Conservation (phyloP, 1,140 invertebrate genomes). For the Drosophila rufa region DNA sequence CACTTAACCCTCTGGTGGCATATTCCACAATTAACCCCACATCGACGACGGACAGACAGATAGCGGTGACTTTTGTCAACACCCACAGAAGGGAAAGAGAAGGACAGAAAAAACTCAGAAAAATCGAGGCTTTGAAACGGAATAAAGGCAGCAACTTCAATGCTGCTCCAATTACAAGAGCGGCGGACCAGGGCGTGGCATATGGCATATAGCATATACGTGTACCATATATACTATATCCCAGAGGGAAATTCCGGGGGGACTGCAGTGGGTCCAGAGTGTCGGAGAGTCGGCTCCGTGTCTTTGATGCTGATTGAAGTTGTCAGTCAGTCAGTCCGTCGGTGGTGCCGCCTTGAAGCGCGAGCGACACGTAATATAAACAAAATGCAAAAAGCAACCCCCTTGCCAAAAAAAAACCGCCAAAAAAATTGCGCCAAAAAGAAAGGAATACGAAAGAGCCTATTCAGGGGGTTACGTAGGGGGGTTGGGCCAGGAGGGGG, state of each 20-base stretch:
- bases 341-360: slow-evolving; percentile 55
- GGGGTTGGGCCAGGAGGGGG: neutral
- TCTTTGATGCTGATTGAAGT: slow-evolving; percentile 81
- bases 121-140: slow-evolving; percentile 31
- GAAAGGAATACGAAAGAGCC: slow-evolving; percentile 55
- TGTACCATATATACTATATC: slow-evolving; percentile 20
- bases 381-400: slow-evolving; percentile 71
- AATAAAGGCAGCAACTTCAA: slow-evolving; percentile 44
- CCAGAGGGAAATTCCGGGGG: neutral
- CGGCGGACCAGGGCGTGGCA: slow-evolving; percentile 67
- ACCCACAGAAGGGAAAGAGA: slow-evolving; percentile 48
- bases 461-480: slow-evolving; percentile 15
- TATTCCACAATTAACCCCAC: slow-evolving; percentile 42
- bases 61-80: slow-evolving; percentile 67
- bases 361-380: slow-evolving; percentile 76
- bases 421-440: slow-evolving; percentile 53
- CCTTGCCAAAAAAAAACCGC: slow-evolving; percentile 27
- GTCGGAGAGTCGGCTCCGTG: slow-evolving; percentile 57
- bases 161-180: slow-evolving; percentile 73
- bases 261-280: slow-evolving; percentile 35
- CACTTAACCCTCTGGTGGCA: slow-evolving; percentile 50
- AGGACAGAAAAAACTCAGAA: slow-evolving; percentile 2
- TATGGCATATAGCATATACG: slow-evolving; percentile 9
- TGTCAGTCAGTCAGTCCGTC: slow-evolving; percentile 65
- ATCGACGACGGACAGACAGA: slow-evolving; percentile 4